Evolutionary conservation across 2,888 invertebrate genomes (phyloP).

Genomic region (Drosophila austrosaltans): DNA sequence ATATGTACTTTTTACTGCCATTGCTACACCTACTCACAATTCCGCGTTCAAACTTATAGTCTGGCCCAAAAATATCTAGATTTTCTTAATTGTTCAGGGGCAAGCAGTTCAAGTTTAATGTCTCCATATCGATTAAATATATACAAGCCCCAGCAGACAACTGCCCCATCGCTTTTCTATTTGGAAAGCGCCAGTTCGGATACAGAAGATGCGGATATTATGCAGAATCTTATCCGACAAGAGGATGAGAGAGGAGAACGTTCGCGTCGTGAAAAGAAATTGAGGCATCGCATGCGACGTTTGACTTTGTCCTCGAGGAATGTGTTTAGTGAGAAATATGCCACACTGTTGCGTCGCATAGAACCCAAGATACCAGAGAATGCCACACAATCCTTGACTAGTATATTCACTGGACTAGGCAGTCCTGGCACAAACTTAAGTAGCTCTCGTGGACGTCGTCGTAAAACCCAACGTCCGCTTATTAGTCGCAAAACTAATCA

Average conservation of each 20-base stretch:
- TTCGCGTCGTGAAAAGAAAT: slow-evolving; percentile 82
- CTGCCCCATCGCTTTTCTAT: slow-evolving; percentile 65
- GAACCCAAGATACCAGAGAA: slow-evolving; percentile 79
- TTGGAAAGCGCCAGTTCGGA: slow-evolving; percentile 66
- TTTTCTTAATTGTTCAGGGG: slow-evolving; percentile 85
- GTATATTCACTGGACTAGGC: slow-evolving; percentile 82
- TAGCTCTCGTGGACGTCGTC: slow-evolving; percentile 55
- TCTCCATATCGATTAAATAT: slow-evolving; percentile 66
- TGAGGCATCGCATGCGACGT: slow-evolving; percentile 86
- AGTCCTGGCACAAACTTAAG: slow-evolving; percentile 18
- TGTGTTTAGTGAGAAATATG: slow-evolving; percentile 87
- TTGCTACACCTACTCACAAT: neutral
- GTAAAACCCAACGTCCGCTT: slow-evolving; percentile 52
- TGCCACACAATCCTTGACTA: slow-evolving; percentile 84
- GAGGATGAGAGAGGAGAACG: slow-evolving; percentile 86
- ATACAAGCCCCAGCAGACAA: slow-evolving; percentile 56
- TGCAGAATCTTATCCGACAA: slow-evolving; percentile 84
- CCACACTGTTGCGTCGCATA: slow-evolving; percentile 85
- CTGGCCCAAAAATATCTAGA: slow-evolving; percentile 85
- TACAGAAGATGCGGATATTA: slow-evolving; percentile 81
- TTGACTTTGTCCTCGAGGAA: slow-evolving; percentile 86
- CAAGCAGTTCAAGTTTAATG: slow-evolving; percentile 58
- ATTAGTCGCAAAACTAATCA: slow-evolving; percentile 38
- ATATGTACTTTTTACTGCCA: slow-evolving; percentile 29
- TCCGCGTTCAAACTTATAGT: slow-evolving; percentile 31